A percentile compares a stretch with the other conserved stretches of the same genome.
phyloP scores from a whole-genome alignment of 2,113 vertebrate genomes.

The Oryzias celebensis region DNA sequence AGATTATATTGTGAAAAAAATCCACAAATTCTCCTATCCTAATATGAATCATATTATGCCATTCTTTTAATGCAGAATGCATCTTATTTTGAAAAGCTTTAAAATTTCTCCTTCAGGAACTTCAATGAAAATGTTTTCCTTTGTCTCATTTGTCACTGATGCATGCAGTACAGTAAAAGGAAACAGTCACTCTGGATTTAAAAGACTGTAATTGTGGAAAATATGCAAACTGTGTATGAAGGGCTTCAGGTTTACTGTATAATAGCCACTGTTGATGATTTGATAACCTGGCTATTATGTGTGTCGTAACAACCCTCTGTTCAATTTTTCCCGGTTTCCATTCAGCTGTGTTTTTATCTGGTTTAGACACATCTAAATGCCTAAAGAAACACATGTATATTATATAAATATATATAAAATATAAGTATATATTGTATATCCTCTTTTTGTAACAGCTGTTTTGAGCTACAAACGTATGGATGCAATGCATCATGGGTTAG shows the following conservation, averaged over 20 bases:
- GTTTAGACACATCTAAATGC: slow-evolving; percentile 64
- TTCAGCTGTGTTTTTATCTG: slow-evolving; percentile 48
- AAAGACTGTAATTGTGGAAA: slow-evolving; percentile 63
- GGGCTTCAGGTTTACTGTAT: slow-evolving; percentile 71
- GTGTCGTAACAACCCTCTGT: slow-evolving; percentile 63
- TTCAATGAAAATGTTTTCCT: slow-evolving; percentile 8
- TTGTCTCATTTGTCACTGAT: neutral
- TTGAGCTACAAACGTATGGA: slow-evolving; percentile 81
- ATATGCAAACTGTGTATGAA: slow-evolving; percentile 78
- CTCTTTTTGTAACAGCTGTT: slow-evolving; percentile 82
- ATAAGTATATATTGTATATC: slow-evolving; percentile 78
- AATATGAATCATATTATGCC: slow-evolving; percentile 14
- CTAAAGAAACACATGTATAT: slow-evolving; percentile 75
- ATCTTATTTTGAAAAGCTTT: slow-evolving; percentile 19
- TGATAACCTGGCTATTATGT: slow-evolving; percentile 55
- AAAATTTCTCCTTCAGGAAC: neutral
- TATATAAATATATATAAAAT: slow-evolving; percentile 76
- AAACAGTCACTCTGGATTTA: slow-evolving; percentile 61
- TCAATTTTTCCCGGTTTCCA: slow-evolving; percentile 57
- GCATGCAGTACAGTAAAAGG: slow-evolving; percentile 40
- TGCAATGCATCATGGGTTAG: slow-evolving; percentile 84
- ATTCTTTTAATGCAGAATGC: slow-evolving; percentile 6
- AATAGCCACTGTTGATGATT: slow-evolving; percentile 60
- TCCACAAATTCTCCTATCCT: slow-evolving; percentile 10
- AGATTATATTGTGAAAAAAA: neutral